phyloP scores from a whole-genome alignment of 2,113 vertebrate genomes.

The Lophura nycthemera region DNA sequence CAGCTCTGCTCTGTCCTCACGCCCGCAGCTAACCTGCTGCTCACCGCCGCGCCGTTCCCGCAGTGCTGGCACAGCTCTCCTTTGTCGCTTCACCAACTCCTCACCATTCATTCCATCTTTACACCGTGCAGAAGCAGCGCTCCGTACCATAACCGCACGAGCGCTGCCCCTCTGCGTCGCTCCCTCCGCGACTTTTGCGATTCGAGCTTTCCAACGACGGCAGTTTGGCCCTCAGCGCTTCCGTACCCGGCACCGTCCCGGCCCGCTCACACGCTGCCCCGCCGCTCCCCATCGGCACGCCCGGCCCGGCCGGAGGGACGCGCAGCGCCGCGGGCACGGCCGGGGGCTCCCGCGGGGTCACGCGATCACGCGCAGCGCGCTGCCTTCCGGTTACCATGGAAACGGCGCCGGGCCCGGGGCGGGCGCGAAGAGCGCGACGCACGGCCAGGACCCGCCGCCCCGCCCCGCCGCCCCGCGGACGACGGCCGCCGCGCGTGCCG shows the following conservation, averaged over 20 bases:
- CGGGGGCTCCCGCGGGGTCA: too few relatives aligned
- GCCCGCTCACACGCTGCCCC: too few relatives aligned
- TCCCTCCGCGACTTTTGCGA: conserved; percentile 1
- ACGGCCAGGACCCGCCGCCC: too few relatives aligned
- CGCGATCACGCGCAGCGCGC: too few relatives aligned
- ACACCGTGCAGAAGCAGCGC: not conserved
- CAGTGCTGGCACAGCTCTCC: not conserved
- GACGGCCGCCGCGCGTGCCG: not conserved
- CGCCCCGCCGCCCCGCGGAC: not conserved
- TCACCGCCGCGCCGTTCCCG: not conserved
- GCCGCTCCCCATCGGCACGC: too few relatives aligned
- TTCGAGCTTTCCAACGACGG: not conserved
- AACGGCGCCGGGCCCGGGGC: too few relatives aligned
- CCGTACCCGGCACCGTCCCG: too few relatives aligned
- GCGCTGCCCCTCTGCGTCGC: not conserved
- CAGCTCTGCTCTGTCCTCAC: not conserved
- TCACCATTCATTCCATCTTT: not conserved
- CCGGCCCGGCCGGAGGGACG: too few relatives aligned
- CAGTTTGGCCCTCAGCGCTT: too few relatives aligned
- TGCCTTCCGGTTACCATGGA: too few relatives aligned
- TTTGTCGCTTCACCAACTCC: not conserved
- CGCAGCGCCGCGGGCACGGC: too few relatives aligned
- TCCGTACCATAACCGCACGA: not conserved
- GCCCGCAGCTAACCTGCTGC: not conserved
- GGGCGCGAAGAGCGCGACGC: too few relatives aligned